Evolutionary conservation across 1,140 invertebrate genomes (phyloP).

Genomic region (Drosophila sulfurigaster): DNA sequence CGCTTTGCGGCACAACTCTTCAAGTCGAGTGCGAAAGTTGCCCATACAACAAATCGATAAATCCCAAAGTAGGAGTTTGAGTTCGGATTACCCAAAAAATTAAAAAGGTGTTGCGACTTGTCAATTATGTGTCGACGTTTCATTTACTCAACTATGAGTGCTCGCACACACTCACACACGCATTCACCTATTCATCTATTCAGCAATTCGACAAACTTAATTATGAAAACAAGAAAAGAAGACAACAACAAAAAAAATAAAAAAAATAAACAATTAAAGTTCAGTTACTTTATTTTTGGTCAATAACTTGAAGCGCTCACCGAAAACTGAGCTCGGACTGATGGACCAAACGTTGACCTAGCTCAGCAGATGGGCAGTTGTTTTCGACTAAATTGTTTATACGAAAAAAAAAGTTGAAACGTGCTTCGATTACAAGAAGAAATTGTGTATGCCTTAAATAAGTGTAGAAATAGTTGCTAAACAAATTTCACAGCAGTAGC

Average conservation of each 20-base stretch:
- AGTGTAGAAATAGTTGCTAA: too few relatives aligned
- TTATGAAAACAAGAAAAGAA: conserved; percentile 46
- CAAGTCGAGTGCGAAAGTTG: conserved; percentile 72
- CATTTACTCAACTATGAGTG: conserved; percentile 67
- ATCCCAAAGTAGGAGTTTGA: conserved; percentile 25
- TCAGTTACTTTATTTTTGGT: conserved; percentile 71
- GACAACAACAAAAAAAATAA: too few relatives aligned
- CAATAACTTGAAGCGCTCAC: conserved; percentile 39
- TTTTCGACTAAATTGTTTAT: not conserved
- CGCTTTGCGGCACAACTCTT: conserved; percentile 11
- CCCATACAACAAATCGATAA: conserved; percentile 24
- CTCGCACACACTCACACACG: conserved; percentile 13
- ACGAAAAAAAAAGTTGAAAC: too few relatives aligned
- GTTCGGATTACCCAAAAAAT: conserved; percentile 38
- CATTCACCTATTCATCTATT: conserved; percentile 16
- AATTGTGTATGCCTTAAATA: too few relatives aligned
- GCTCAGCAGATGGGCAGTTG: not conserved
- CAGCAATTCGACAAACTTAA: conserved; percentile 73
- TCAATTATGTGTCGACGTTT: conserved; percentile 70
- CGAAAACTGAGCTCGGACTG: not conserved
- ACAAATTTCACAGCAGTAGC: too few relatives aligned
- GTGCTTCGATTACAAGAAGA: too few relatives aligned
- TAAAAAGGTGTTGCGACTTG: conserved; percentile 43
- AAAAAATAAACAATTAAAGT: conserved; percentile 65
- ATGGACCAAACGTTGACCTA: not conserved